Evolutionary conservation across 2,888 invertebrate genomes (phyloP).

Genomic region (Cheilosia pagana): DNA sequence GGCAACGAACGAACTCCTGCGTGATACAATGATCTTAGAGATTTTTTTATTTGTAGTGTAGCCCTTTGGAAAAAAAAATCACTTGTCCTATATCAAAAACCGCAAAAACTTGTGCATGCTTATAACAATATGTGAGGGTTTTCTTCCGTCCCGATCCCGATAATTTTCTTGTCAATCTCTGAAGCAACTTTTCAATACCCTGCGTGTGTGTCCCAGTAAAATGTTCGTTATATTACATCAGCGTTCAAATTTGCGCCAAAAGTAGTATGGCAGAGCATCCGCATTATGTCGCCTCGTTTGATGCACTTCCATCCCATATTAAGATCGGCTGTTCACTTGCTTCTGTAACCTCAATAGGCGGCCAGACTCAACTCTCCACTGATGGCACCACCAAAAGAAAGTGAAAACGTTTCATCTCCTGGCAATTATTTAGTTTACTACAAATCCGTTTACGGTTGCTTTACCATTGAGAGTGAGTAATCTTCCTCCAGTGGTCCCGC

Average conservation of each 20-base stretch:
- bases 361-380: conserved; percentile 40
- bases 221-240: conserved; percentile 18
- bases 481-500: conserved; percentile 35
- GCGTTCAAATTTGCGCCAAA: conserved; percentile 64
- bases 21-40: too few species aligned
- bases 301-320: conserved; percentile 31
- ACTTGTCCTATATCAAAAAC: too few species aligned
- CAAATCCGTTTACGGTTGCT: conserved; percentile 65
- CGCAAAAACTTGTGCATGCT: too few species aligned
- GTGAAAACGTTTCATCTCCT: conserved; percentile 67
- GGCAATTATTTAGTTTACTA: conserved; percentile 63
- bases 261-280: conserved; percentile 24
- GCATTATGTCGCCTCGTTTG: conserved; percentile 71
- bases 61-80: too few species aligned
- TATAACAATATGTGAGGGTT: too few species aligned
- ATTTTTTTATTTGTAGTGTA: too few species aligned
- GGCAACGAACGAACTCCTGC: too few species aligned
- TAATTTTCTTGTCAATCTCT: too few species aligned
- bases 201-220: conserved; percentile 10
- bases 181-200: conserved; percentile 14
- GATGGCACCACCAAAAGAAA: conserved; percentile 43
- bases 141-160: too few species aligned
- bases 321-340: conserved; percentile 66
- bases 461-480: conserved; percentile 56
- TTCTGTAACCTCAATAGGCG: conserved; percentile 38